Percentiles rank a stretch among this genome's conserved stretches.
Conservation (phyloP, 2,888 invertebrate genomes). For the Microdon myrmicae region DNA sequence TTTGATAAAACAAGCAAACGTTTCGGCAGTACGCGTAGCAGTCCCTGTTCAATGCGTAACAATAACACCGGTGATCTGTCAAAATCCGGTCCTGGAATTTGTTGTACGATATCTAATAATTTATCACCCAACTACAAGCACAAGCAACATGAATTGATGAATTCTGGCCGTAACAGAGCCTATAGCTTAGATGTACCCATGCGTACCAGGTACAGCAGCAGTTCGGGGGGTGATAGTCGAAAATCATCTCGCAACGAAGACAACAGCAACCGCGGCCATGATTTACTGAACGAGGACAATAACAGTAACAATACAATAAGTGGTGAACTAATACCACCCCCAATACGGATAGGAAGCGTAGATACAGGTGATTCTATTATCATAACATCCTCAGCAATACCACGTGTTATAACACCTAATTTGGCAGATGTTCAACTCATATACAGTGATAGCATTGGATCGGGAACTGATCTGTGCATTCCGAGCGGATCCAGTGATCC, state of each 20-base stretch:
- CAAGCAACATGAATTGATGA: conserved; percentile 56
- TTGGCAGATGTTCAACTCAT: conserved; percentile 49
- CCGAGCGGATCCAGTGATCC: conserved; percentile 60
- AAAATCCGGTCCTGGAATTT: conserved; percentile 53
- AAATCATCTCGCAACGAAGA: conserved; percentile 63
- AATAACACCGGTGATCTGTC: conserved; percentile 57
- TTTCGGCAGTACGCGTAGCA: conserved; percentile 62
- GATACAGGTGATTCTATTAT: conserved; percentile 58
- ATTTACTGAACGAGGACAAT: conserved; percentile 58
- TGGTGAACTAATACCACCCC: conserved; percentile 58
- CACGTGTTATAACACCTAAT: conserved; percentile 54
- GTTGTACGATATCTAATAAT: conserved; percentile 65
- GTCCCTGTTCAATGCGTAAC: conserved; percentile 61
- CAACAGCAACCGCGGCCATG: conserved; percentile 55
- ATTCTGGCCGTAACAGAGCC: conserved; percentile 61
- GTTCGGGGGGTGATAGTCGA: conserved; percentile 63
- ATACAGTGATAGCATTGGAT: conserved; percentile 38
- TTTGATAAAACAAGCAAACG: conserved; percentile 66
- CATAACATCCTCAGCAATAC: conserved; percentile 50
- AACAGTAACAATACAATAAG: conserved; percentile 65
- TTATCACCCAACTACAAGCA: conserved; percentile 57
- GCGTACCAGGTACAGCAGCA: conserved; percentile 62
- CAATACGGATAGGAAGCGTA: conserved; percentile 60
- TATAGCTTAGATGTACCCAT: conserved; percentile 66
- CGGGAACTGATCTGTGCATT: conserved; percentile 58